Percentiles rank a stretch among this genome's conserved stretches.
These are phyloP conservation scores for Magallana angulata DNA, from an alignment of 1,140 invertebrate genomes.

Conservation along the genomic window DNA sequence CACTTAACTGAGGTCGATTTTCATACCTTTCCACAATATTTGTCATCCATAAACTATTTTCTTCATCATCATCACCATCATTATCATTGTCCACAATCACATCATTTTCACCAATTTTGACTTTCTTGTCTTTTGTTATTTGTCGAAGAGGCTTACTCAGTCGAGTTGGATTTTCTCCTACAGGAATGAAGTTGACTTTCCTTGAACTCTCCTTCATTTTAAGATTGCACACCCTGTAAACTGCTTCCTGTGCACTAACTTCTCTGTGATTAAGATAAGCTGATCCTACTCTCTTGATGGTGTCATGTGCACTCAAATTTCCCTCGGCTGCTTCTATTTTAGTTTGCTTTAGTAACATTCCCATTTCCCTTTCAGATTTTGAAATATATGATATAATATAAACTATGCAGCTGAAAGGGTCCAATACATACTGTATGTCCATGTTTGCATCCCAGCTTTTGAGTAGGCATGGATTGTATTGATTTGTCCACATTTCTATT, in stretches of 20 bases:
- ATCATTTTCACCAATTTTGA: neutral
- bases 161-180: slow-evolving; percentile 13
- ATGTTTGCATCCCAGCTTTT: slow-evolving; percentile 41
- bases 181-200: slow-evolving; percentile 51
- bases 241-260: slow-evolving; percentile 55
- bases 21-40: slow-evolving; percentile 34
- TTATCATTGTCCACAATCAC: neutral
- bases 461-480: slow-evolving; percentile 42
- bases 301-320: slow-evolving; percentile 47
- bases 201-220: slow-evolving; percentile 51
- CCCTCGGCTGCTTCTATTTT: slow-evolving; percentile 48
- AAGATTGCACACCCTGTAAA: slow-evolving; percentile 51
- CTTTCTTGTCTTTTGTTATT: neutral
- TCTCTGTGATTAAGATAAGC: slow-evolving; percentile 51
- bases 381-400: slow-evolving; percentile 52
- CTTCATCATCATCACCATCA: slow-evolving; percentile 12
- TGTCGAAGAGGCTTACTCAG: neutral
- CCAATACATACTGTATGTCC: slow-evolving; percentile 41
- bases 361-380: slow-evolving; percentile 55
- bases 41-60: neutral
- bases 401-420: slow-evolving; percentile 14
- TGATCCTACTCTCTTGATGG: slow-evolving; percentile 40
- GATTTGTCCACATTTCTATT: slow-evolving; percentile 38
- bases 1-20: neutral
- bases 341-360: slow-evolving; percentile 44